A percentile compares a stretch with the other conserved stretches of the same genome.
phyloP scores from a whole-genome alignment of 1,140 invertebrate species.

The honey bee (Apis mellifera) region DNA sequence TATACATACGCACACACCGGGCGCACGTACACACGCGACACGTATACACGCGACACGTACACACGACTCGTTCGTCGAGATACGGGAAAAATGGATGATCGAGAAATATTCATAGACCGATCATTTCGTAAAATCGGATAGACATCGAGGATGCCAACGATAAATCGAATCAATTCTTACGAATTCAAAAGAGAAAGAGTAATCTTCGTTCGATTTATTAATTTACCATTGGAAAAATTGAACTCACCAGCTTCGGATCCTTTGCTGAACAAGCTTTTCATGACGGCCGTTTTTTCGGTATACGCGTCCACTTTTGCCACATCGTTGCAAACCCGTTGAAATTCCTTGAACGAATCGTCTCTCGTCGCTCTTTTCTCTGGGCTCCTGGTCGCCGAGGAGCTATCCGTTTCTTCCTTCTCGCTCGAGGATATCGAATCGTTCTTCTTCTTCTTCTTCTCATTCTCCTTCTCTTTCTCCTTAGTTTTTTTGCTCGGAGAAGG shows the following conservation, averaged over 20 bases:
- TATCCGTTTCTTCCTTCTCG: not conserved
- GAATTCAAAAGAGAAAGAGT: too few species aligned
- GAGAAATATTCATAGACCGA: too few species aligned
- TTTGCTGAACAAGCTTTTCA: conserved; percentile 87
- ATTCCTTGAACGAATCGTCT: conserved; percentile 90
- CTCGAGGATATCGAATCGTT: not conserved
- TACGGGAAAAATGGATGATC: too few species aligned
- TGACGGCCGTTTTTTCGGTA: conserved; percentile 89
- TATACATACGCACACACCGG: too few species aligned
- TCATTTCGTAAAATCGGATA: too few species aligned
- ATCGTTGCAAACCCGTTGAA: conserved; percentile 88
- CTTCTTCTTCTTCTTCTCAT: not conserved
- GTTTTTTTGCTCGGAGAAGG: not conserved
- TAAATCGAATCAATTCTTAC: too few species aligned
- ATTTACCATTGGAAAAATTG: too few species aligned
- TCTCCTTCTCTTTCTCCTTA: not conserved
- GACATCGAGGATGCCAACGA: too few species aligned
- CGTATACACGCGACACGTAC: too few species aligned
- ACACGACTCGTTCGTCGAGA: too few species aligned
- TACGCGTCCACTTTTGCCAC: conserved; percentile 90
- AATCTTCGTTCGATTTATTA: too few species aligned
- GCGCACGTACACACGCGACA: not conserved
- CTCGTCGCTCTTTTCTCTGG: conserved; percentile 57
- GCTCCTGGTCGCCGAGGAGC: conserved; percentile 16
- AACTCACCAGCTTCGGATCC: conserved; percentile 84